Base-by-base conservation (phyloP, 2,888 invertebrate species). In the Venustoraphidia nigricollis region DNA sequence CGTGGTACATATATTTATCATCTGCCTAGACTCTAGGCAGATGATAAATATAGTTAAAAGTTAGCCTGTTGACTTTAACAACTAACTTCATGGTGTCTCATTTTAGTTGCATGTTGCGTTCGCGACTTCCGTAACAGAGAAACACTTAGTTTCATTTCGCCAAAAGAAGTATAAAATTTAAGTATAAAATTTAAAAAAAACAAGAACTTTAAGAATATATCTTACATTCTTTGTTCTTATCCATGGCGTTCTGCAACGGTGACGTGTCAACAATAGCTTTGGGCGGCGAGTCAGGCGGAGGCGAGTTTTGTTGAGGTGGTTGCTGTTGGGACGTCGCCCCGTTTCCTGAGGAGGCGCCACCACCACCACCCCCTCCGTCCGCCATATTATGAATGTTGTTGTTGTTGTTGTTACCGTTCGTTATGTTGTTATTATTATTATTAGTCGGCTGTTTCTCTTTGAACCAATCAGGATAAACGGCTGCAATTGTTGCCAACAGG, bases 181-280 rank as follows among this genome's bases (percentile, higher is more conserved):
- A n/a, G n/a, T n/a, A n/a, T n/a, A n/a, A n/a, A n/a, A n/a, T n/a
- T n/a, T n/a, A n/a, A n/a, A n/a, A n/a, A 13, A 48, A 42, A 47
- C 14, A 17, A 45, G 36, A 36, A 42, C 47, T 44, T 14, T 9
- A 17, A 27, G 27, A 43, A 43, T 38, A 45, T 45, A 62, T 83
- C 92, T 89, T 69, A 95, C 95, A 93, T 82, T 95, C 93, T 77
- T 95, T 95, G 70, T 95, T 95, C 69, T 90, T 91, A 68, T 93
- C 92, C 83, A 95, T 89, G 64, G 87, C 81, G 60, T 88, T 84
- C 64, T 90, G 88, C 60, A 95, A 76, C 44, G 94, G 94, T 61
- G 90, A 89, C 64, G 92, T 90, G 73, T 95, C 95, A 61, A 95
- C 90, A 68, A 89, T 81, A 63, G 89, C 88, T 70, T 90, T 89